A percentile compares a stretch with the other conserved stretches of the same genome.
Conservation (phyloP, 2,113 vertebrate genomes). For the Bostrychus sinensis region DNA sequence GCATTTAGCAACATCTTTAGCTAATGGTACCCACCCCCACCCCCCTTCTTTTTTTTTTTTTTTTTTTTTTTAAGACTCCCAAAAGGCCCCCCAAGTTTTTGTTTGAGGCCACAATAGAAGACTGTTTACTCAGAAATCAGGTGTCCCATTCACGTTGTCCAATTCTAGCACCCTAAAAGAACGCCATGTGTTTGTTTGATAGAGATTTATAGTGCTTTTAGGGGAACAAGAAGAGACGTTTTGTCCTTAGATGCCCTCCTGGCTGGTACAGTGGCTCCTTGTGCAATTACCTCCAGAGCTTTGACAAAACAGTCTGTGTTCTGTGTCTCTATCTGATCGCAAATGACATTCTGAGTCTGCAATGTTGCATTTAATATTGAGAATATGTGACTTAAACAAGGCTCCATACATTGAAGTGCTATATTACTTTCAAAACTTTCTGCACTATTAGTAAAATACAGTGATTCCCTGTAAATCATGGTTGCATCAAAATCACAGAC, state of each 20-base stretch:
- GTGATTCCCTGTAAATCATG: no score
- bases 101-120: conserved; percentile 21
- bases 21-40: conserved; percentile 7
- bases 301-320: conserved; percentile 36
- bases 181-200: conserved; percentile 27
- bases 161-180: conserved; percentile 19
- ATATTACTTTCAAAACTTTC: no score
- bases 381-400: background rate
- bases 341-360: conserved; percentile 21
- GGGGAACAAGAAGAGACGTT: conserved; percentile 39
- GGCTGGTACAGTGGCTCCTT: conserved; percentile 49
- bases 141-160: conserved; percentile 47
- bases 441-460: no score
- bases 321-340: conserved; percentile 33
- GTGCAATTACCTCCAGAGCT: conserved; percentile 37
- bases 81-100: conserved; percentile 40
- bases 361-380: conserved; percentile 18
- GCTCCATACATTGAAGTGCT: no score
- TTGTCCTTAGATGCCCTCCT: conserved; percentile 9
- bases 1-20: background rate
- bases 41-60: no score
- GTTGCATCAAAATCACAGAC: no score
- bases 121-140: conserved; percentile 56
- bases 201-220: conserved; percentile 22
- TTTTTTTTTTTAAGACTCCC: conserved; percentile 4